A percentile compares a stretch with the other conserved stretches of the same genome.
These are phyloP conservation scores for Tethya wilhelma DNA, from an alignment of 37 sponge, comb jelly and placozoan species.

Conservation along the genomic window DNA sequence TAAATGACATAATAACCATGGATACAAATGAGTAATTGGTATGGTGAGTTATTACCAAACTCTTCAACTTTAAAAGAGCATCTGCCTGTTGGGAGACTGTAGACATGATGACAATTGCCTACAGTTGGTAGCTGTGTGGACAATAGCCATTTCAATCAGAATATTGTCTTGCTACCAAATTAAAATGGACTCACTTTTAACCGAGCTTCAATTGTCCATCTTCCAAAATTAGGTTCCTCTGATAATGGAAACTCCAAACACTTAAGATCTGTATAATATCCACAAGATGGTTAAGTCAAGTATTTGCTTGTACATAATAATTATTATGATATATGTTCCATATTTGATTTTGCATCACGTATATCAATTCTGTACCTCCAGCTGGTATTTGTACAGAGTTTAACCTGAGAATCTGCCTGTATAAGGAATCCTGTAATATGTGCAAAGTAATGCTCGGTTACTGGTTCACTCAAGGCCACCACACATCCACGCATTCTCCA, in stretches of 20 bases:
- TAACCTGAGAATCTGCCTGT: slow-evolving; percentile 27
- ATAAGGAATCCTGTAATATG: slow-evolving; percentile 27
- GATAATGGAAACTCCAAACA: slow-evolving; percentile 50
- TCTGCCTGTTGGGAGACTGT: slow-evolving; percentile 3
- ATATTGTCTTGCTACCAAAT: neutral
- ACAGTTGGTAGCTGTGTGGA: too few species aligned
- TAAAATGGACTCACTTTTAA: slow-evolving; percentile 10
- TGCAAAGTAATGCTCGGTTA: too few species aligned
- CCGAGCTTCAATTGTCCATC: slow-evolving; percentile 32
- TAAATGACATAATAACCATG: neutral
- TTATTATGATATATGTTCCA: neutral
- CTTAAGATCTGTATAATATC: neutral
- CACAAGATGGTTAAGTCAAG: neutral
- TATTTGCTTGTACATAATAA: neutral
- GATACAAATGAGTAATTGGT: neutral
- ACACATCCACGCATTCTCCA: neutral
- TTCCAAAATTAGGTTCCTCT: slow-evolving; percentile 60
- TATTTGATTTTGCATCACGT: neutral
- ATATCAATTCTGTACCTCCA: slow-evolving; percentile 26
- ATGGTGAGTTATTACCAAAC: slow-evolving; percentile 28
- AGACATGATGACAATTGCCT: slow-evolving; percentile 21
- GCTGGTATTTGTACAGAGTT: slow-evolving; percentile 8
- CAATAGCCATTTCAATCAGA: too few species aligned
- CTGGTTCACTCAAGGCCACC: neutral
- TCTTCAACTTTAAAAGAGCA: slow-evolving; percentile 44